Percentiles rank a stretch among this genome's conserved stretches.
Conservation (phyloP, 2,797 vertebrate species). For the Poeciliopsis presidionis region DNA sequence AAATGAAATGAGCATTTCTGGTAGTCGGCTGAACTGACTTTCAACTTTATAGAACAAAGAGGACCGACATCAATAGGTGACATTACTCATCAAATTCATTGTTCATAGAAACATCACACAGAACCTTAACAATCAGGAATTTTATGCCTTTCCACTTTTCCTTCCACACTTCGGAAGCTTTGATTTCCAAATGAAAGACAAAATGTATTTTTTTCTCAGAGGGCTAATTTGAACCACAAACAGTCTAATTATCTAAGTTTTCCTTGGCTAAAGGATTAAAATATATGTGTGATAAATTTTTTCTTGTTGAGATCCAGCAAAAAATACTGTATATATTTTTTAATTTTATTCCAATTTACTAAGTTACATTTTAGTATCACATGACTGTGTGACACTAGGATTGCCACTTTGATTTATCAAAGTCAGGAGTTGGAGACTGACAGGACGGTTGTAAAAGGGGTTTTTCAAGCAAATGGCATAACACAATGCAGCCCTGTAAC, state of each 20-base stretch:
- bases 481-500: slow-evolving; percentile 31
- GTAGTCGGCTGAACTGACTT: neutral
- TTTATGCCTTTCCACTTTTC: neutral
- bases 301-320: neutral
- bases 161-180: neutral
- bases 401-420: slow-evolving; percentile 21
- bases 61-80: neutral
- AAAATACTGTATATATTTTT: neutral
- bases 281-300: neutral
- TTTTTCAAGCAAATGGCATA: slow-evolving; percentile 60
- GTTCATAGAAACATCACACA: neutral
- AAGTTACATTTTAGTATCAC: neutral
- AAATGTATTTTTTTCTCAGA: neutral
- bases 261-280: neutral
- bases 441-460: slow-evolving; percentile 50
- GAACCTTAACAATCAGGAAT: neutral
- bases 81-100: neutral
- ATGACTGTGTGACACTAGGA: neutral
- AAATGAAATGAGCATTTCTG: neutral
- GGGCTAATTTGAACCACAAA: neutral
- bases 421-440: slow-evolving; percentile 25
- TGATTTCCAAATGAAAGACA: neutral
- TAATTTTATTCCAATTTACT: neutral
- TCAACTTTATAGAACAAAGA: neutral
- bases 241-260: neutral